Evolutionary conservation across 53 echinoderm and acorn worm species (phyloP).

Genomic region (Stichopus horrens): DNA sequence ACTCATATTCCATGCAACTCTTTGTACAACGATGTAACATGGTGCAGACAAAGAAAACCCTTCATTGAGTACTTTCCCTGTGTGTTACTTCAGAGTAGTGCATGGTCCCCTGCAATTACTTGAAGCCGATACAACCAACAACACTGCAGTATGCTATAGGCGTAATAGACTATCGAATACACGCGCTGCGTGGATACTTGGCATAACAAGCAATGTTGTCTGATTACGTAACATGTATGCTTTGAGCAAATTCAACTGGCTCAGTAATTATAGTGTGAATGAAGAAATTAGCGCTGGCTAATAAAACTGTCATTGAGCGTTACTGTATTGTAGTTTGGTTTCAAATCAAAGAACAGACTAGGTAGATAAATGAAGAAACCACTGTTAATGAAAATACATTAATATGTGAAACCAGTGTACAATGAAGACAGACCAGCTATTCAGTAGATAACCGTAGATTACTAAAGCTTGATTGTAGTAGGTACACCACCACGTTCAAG

Average conservation of each 20-base stretch:
- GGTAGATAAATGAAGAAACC: background rate
- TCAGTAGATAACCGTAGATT: too few species aligned
- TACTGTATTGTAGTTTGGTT: background rate
- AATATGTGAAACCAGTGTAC: too few species aligned
- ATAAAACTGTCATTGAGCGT: slow-evolving; percentile 3
- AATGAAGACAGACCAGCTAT: too few species aligned
- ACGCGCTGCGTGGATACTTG: background rate
- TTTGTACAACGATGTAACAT: too few species aligned
- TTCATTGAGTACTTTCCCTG: too few species aligned
- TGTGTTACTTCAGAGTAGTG: too few species aligned
- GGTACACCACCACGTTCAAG: too few species aligned
- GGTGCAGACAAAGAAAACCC: too few species aligned
- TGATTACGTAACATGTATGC: slow-evolving; percentile 40
- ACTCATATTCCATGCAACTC: too few species aligned
- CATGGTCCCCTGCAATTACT: background rate
- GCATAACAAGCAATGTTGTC: slow-evolving; percentile 17
- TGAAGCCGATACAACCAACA: background rate
- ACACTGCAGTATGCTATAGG: background rate
- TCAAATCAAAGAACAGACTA: background rate
- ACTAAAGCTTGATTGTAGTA: too few species aligned
- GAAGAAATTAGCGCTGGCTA: slow-evolving; percentile 39
- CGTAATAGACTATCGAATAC: background rate
- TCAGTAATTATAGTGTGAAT: slow-evolving; percentile 41
- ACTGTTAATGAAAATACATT: background rate
- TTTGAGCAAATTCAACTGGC: slow-evolving; percentile 17